These are phyloP conservation scores for Campoplex capitator DNA, from an alignment of 2,888 invertebrate species.

Conservation along the genomic window DNA sequence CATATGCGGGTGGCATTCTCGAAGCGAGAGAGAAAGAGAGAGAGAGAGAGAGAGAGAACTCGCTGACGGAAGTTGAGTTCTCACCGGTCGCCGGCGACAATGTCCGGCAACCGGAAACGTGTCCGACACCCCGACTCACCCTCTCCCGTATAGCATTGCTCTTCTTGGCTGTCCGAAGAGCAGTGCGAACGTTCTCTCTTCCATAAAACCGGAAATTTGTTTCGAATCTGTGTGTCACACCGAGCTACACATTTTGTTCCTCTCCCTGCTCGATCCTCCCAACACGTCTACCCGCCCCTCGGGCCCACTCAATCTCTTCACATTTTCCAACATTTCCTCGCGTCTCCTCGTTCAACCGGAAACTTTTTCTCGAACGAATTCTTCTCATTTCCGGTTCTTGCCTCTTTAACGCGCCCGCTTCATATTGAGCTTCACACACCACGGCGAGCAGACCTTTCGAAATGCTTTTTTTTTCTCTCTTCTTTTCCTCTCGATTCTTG, in stretches of 20 bases:
- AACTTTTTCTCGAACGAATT: slow-evolving; percentile 64
- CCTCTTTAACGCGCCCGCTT: slow-evolving; percentile 17
- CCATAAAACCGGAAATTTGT: slow-evolving; percentile 64
- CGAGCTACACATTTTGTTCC: neutral
- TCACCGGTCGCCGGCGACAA: slow-evolving; percentile 61
- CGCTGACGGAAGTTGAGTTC: slow-evolving; percentile 56
- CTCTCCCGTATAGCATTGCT: neutral
- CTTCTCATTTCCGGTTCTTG: slow-evolving; percentile 57
- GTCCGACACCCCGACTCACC: slow-evolving; percentile 33
- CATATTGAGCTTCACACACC: slow-evolving; percentile 1
- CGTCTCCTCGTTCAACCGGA: slow-evolving; percentile 31
- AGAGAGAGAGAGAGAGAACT: neutral
- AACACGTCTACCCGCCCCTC: slow-evolving; percentile 28
- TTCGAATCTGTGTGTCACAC: slow-evolving; percentile 56
- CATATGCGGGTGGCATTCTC: slow-evolving; percentile 8
- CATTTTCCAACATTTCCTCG: slow-evolving; percentile 29
- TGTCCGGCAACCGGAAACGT: slow-evolving; percentile 65
- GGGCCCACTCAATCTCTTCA: slow-evolving; percentile 9
- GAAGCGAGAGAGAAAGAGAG: neutral
- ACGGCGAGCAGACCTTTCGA: neutral
- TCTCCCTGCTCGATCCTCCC: neutral
- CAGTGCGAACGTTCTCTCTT: slow-evolving; percentile 25
- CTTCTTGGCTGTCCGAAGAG: slow-evolving; percentile 20
- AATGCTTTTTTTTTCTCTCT: neutral
- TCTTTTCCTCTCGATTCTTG: neutral